Evolutionary conservation across 2,113 vertebrate genomes (phyloP), one percentile per base, ranked within the genome.

Genomic region (Bambusicola thoracicus): DNA sequence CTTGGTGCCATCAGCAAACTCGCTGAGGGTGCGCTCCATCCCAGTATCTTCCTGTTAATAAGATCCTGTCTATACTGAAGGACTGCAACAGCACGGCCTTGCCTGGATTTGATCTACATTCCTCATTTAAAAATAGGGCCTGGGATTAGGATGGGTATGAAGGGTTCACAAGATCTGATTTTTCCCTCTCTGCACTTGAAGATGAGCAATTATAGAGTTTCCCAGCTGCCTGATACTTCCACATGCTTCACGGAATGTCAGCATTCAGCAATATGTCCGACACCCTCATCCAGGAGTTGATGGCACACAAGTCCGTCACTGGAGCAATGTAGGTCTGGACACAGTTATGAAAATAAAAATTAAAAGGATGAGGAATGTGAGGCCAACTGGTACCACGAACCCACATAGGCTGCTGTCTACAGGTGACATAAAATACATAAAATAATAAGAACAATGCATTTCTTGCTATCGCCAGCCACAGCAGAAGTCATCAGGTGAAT

Each of bases 371-470:
- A 75, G 21, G 30, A 67, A 15, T 24, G 14, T 2, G 27, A 67
- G 8, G 12, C 43, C 40, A 17, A 44, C 11, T 40, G 10, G 2
- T 43, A 32, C 46, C 46, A 2, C 8, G 43, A 43, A 30, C n/a
- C 29, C 30, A 27, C 0, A 0, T n/a, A 79, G 27, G 24, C 25
- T 72, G 25, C 36, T 74, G 13, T 7, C 8, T n/a, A 5, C n/a
- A 2, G 7, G 19, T 1, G 2, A 30, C 25, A 9, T 49, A 32
- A 58, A 81, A 18, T 11, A 21, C 36, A 27, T 22, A 7, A 61
- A 81, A 41, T 0, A 0, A 8, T 9, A 3, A 8, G 65, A 77
- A 44, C 0, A 0, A 5, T 9, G 4, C 7, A 0, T 66, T 51
- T 48, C 30, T 55, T 4, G 1, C 27, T 85, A 3, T 48, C 19